These are phyloP conservation scores for Palloptera scutellata DNA, from an alignment of 2,888 invertebrate species.

Conservation along the genomic window DNA sequence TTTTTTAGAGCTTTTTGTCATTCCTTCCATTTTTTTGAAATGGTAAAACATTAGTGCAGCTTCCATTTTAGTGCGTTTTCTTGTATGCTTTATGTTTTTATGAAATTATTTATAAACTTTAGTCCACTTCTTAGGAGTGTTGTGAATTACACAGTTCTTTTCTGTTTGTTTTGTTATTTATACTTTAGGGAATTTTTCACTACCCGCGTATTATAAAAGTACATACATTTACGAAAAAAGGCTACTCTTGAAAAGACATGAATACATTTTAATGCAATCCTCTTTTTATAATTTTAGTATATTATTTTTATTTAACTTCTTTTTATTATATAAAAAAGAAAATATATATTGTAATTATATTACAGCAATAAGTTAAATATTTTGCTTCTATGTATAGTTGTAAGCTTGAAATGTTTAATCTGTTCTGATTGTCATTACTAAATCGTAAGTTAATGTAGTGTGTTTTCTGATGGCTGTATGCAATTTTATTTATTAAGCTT, in stretches of 20 bases:
- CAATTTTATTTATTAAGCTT: too few relatives aligned
- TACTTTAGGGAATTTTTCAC: background rate
- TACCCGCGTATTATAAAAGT: background rate
- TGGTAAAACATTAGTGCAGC: constrained; percentile 19
- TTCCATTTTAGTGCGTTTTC: constrained; percentile 12
- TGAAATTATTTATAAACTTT: constrained; percentile 18
- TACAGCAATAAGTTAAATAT: background rate
- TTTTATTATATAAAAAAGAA: too few relatives aligned
- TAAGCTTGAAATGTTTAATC: background rate
- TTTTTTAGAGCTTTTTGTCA: background rate
- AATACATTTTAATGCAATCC: background rate
- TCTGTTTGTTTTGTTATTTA: too few relatives aligned
- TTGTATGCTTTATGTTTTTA: constrained; percentile 1
- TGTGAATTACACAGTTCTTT: background rate
- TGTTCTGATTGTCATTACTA: constrained; percentile 6
- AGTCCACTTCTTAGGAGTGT: background rate
- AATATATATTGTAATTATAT: background rate
- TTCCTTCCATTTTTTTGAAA: constrained; percentile 17
- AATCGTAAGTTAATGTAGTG: too few relatives aligned
- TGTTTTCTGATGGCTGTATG: too few relatives aligned
- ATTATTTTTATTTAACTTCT: too few relatives aligned
- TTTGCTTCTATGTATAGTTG: background rate
- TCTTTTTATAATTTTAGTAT: constrained; percentile 1
- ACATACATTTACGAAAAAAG: background rate
- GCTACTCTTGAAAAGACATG: background rate